Base-by-base conservation (phyloP, 2,888 invertebrate species). In the Drosophila aldrichi region DNA sequence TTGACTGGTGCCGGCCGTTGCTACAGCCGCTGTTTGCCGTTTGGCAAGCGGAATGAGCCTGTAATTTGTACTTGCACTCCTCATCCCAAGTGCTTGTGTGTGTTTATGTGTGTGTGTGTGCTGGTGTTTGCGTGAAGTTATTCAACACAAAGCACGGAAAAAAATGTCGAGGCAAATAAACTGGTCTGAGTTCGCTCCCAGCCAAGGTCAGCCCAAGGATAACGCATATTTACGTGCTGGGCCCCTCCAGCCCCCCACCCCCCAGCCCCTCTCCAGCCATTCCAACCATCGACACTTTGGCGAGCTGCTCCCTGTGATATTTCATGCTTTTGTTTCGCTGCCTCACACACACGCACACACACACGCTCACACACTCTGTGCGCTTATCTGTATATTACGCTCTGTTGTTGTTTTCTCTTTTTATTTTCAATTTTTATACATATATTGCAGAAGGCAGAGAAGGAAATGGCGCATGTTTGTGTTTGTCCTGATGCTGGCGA, bases 191-290 rank as follows among this genome's bases (percentile, higher is more conserved):
- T 38, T 38, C 34, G 72, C 69, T 66, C 70, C 66, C 64, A 59
- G 67, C 66, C 89, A 90, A 90, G 90, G 90, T 90, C 90, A 89
- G 63, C 74, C 68, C 88, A 91, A 90, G 90, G 91, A 88, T 85
- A 82, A 81, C 79, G 80, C 81, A 80, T 79, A 87, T 85, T 83
- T 88, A 83, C 86, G 85, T 86, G 79, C 59, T 78, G 49, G n/a
- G n/a, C n/a, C n/a, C n/a, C n/a, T n/a, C n/a, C n/a, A n/a, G n/a
- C n/a, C n/a, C 20, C 58, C 6, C 40, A 41, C 32, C 10, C 62
- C 5, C n/a, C n/a, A n/a, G n/a, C n/a, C n/a, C n/a, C n/a, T n/a
- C 36, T 3, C 12, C 56, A 2, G 46, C 48, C 20, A 12, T 46
- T 5, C 22, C 56, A 56, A 70, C 65, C 79, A 75, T 66, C 78